Evolutionary conservation across 2,888 invertebrate genomes (phyloP).

Genomic region (Agrilus biguttatus): DNA sequence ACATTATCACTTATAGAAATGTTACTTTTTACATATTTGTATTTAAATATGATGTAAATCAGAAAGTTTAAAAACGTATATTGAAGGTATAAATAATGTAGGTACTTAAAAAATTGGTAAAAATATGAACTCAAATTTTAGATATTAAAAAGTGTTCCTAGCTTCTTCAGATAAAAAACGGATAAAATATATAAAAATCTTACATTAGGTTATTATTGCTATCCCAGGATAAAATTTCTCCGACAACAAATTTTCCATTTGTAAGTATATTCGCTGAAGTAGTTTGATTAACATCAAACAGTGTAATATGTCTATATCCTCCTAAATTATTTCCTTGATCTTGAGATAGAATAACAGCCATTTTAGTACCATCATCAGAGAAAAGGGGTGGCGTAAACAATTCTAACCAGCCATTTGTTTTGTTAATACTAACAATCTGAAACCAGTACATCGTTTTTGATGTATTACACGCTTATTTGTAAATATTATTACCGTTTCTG

Average conservation of each 20-base stretch:
- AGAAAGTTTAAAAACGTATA: too few species aligned
- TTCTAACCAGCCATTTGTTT: conserved; percentile 64
- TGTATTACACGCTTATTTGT: not conserved
- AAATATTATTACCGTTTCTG: conserved; percentile 9
- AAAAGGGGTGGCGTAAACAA: conserved; percentile 56
- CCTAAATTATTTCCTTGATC: conserved; percentile 40
- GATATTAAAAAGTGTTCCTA: too few species aligned
- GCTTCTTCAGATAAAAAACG: too few species aligned
- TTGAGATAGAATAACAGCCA: conserved; percentile 61
- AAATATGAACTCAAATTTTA: too few species aligned
- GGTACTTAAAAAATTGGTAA: too few species aligned
- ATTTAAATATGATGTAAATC: too few species aligned
- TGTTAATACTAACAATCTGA: conserved; percentile 33
- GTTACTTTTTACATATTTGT: too few species aligned
- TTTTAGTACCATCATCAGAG: conserved; percentile 49
- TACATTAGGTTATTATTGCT: conserved; percentile 48
- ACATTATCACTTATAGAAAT: too few species aligned
- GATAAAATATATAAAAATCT: conserved; percentile 24
- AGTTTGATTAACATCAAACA: conserved; percentile 34
- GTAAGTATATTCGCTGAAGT: conserved; percentile 33
- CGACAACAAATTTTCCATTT: conserved; percentile 52
- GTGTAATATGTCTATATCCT: conserved; percentile 50
- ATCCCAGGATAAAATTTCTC: conserved; percentile 62
- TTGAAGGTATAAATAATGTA: too few species aligned
- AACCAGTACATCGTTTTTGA: conserved; percentile 12